phyloP scores from a whole-genome alignment of 2,888 invertebrate species.

The Eristalis intricaria region DNA sequence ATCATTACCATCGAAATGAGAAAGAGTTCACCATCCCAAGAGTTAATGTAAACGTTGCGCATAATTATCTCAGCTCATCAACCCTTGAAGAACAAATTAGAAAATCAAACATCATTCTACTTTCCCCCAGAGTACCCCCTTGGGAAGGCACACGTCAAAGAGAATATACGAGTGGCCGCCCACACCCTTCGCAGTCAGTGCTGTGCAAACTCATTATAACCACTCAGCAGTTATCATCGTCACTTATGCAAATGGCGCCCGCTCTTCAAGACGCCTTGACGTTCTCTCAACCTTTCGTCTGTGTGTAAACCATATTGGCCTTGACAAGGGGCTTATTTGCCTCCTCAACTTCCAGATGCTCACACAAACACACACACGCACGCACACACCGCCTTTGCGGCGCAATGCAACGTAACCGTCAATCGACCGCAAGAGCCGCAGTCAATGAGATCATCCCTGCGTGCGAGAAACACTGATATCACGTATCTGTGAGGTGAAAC shows the following conservation, averaged over 20 bases:
- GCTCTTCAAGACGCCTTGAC: not conserved
- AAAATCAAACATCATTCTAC: not conserved
- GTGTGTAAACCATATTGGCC: not conserved
- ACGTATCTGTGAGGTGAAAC: constrained; percentile 44
- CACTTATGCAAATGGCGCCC: constrained; percentile 3
- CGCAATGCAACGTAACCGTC: constrained; percentile 11
- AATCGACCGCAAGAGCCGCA: not conserved
- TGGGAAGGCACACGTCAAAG: not conserved
- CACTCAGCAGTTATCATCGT: not conserved
- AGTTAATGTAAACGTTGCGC: not conserved
- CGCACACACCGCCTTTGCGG: not conserved
- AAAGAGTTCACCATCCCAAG: not conserved
- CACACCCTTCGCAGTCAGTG: not conserved
- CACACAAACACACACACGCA: not conserved
- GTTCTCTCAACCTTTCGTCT: not conserved
- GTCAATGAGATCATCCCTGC: constrained; percentile 31
- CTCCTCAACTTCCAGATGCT: not conserved
- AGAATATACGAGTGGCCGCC: not conserved
- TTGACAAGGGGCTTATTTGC: not conserved
- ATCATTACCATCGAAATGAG: not conserved
- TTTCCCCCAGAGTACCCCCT: not conserved
- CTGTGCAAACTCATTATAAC: constrained; percentile 2
- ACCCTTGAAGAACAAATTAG: not conserved
- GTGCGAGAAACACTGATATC: constrained; percentile 32
- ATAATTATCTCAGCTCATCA: not conserved